Evolutionary conservation across 2,888 invertebrate species (phyloP).

Genomic region (Cerastis leucographa): DNA sequence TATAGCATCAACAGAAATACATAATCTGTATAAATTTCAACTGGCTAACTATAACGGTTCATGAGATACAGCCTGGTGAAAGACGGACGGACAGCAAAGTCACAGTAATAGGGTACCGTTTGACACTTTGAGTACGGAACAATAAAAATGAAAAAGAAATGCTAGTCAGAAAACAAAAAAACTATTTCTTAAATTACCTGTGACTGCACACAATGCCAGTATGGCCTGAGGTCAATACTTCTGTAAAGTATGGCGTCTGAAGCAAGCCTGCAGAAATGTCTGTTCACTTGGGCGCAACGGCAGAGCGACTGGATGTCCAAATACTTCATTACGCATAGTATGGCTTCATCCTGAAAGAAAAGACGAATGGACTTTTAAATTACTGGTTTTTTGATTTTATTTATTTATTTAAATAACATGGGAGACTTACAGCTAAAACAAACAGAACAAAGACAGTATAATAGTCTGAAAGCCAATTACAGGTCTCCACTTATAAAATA

Average conservation of each 20-base stretch:
- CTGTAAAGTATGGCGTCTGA: conserved; percentile 94
- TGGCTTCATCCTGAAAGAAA: conserved; percentile 94
- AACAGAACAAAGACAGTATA: too few species aligned
- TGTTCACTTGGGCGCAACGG: conserved; percentile 94
- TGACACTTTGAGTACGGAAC: too few species aligned
- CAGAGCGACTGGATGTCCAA: conserved; percentile 95
- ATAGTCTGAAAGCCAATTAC: too few species aligned
- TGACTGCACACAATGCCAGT: conserved; percentile 94
- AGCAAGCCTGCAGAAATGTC: conserved; percentile 93
- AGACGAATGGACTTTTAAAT: not conserved
- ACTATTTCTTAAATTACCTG: conserved; percentile 84
- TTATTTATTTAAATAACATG: too few species aligned
- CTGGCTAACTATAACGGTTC: too few species aligned
- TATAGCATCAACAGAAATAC: too few species aligned
- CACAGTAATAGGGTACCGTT: too few species aligned
- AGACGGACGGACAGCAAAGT: too few species aligned
- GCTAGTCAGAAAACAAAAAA: not conserved
- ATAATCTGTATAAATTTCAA: too few species aligned
- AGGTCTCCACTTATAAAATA: too few species aligned
- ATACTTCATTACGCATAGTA: conserved; percentile 94
- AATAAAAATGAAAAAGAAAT: not conserved
- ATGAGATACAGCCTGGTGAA: too few species aligned
- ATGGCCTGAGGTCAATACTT: conserved; percentile 95
- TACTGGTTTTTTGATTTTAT: not conserved
- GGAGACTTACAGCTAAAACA: too few species aligned